Percentiles rank a stretch among this genome's conserved stretches.
These are phyloP conservation scores for Nibea albiflora DNA, from an alignment of 2,113 vertebrate genomes.

Conservation along the genomic window DNA sequence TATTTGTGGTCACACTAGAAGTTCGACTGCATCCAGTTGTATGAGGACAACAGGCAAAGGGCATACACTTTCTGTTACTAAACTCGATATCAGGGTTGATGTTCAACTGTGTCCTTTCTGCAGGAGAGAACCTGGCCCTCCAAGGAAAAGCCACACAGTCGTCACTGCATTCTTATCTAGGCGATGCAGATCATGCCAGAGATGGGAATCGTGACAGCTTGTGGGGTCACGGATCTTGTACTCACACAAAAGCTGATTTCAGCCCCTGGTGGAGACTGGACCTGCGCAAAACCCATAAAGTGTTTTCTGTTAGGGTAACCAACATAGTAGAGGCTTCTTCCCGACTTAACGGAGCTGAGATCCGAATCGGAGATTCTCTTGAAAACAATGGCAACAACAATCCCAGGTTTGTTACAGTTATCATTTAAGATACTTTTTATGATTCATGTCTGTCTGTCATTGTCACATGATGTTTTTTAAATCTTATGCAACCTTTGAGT, in stretches of 20 bases:
- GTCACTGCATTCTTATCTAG: fast-evolving
- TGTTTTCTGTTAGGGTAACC: conserved; percentile 53
- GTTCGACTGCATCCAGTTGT: neutral
- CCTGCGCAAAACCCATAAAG: conserved; percentile 55
- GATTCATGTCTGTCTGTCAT: too few relatives aligned
- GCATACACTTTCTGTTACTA: too few relatives aligned
- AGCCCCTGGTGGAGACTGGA: conserved; percentile 65
- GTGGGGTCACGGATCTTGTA: neutral
- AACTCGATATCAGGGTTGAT: neutral
- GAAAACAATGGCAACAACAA: conserved; percentile 66
- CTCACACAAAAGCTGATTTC: fast-evolving
- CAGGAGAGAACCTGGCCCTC: conserved; percentile 63
- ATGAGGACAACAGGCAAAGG: neutral
- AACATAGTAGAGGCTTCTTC: neutral
- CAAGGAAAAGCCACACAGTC: conserved; percentile 67
- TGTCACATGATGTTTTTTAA: too few relatives aligned
- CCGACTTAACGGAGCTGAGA: conserved; percentile 51
- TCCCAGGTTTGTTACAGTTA: conserved; percentile 18
- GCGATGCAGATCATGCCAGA: conserved; percentile 14
- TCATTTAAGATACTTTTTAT: neutral
- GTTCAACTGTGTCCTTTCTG: neutral
- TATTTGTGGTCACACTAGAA: neutral
- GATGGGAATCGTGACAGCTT: conserved; percentile 35
- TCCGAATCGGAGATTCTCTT: conserved; percentile 67
- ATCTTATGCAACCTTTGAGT: too few relatives aligned